These are phyloP conservation scores for Cairina moschata DNA, from an alignment of 2,113 vertebrate genomes.

Conservation along the genomic window DNA sequence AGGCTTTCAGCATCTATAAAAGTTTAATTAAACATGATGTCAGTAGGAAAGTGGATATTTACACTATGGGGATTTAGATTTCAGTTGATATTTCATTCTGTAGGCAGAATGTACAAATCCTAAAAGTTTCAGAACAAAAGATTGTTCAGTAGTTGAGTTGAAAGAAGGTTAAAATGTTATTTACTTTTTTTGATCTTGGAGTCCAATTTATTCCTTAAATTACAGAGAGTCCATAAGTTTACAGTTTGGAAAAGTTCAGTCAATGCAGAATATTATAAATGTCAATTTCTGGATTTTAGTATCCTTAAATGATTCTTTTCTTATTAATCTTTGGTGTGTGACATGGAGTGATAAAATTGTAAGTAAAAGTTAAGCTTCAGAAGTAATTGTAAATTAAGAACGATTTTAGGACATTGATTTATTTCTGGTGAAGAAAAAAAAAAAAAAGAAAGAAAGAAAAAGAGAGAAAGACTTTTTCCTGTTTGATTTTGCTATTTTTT, in stretches of 20 bases:
- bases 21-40: background rate
- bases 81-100: background rate
- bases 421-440: background rate
- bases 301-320: background rate
- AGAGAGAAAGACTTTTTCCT: background rate
- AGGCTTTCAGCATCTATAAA: background rate
- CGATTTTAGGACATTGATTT: background rate
- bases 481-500: rapidly evolving
- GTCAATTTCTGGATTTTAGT: background rate
- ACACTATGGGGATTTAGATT: background rate
- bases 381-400: background rate
- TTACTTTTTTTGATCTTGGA: background rate
- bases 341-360: background rate
- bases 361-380: background rate
- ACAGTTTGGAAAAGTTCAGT: background rate
- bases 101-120: background rate
- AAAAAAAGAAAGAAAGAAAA: background rate
- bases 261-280: background rate
- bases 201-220: background rate
- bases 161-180: background rate
- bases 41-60: background rate
- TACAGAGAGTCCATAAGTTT: background rate
- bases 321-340: background rate
- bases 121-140: background rate
- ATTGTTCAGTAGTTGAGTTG: background rate